Percentiles rank a stretch among this genome's conserved stretches.
Conservation (phyloP, 2,113 vertebrate genomes). For the Haemorhous mexicanus region DNA sequence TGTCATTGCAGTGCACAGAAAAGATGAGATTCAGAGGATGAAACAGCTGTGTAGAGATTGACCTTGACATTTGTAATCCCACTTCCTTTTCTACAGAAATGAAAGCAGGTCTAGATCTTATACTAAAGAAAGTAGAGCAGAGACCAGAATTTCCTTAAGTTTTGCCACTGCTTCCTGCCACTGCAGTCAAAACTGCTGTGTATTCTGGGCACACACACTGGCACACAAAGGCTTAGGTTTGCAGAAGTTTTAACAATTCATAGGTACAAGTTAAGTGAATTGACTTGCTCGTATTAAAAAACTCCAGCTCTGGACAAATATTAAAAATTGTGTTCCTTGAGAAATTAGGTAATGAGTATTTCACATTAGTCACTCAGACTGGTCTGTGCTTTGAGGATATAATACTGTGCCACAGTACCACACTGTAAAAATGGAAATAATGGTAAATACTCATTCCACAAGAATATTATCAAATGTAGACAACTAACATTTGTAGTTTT, state of each 20-base stretch:
- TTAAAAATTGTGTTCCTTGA: neutral
- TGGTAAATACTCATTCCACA: neutral
- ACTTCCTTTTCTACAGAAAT: neutral
- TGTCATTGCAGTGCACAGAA: neutral
- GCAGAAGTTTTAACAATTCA: neutral
- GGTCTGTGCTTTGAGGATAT: neutral
- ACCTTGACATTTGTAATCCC: neutral
- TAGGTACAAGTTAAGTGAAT: neutral
- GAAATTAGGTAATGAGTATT: neutral
- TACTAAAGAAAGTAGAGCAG: neutral
- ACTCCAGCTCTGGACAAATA: neutral
- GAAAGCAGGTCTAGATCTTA: neutral
- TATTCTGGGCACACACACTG: neutral
- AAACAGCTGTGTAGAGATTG: neutral
- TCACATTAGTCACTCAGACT: neutral
- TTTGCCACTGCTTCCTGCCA: neutral
- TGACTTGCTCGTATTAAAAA: neutral
- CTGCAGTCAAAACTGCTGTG: neutral
- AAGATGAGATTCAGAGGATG: neutral
- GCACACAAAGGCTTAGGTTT: neutral
- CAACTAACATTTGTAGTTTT: neutral
- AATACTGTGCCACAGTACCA: neutral
- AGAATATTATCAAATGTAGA: neutral
- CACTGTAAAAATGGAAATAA: neutral
- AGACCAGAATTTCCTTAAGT: neutral